Conservation (phyloP, 2,113 vertebrate species). For the zebrafish (Danio rerio) region DNA sequence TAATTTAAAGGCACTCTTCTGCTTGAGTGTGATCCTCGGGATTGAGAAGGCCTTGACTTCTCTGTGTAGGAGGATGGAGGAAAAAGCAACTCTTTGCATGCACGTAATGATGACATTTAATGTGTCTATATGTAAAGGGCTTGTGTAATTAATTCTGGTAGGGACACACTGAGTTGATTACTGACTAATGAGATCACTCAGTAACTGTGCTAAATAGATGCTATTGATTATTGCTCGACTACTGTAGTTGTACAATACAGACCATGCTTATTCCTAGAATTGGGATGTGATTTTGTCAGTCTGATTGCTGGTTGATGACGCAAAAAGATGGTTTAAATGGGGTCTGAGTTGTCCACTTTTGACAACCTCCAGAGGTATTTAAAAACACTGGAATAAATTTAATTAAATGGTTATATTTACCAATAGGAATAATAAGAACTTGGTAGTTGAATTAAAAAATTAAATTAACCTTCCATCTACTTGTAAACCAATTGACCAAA, state of each 20-base stretch:
- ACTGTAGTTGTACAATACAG: neutral
- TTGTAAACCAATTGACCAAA: no score
- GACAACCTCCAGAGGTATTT: no score
- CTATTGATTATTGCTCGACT: neutral
- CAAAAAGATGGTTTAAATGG: no score
- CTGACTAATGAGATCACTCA: neutral
- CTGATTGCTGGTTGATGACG: no score
- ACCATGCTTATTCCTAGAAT: no score
- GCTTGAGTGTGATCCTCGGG: conserved; percentile 63
- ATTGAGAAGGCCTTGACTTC: conserved; percentile 57
- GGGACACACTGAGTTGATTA: conserved; percentile 8
- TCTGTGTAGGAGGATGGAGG: conserved; percentile 30
- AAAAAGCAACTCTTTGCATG: conserved; percentile 3
- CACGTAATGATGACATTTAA: conserved; percentile 28
- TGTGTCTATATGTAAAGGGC: neutral
- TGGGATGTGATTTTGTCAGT: no score
- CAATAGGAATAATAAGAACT: no score
- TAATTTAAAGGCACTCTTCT: conserved; percentile 68
- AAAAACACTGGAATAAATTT: no score
- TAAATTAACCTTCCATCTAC: no score
- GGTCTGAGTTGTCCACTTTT: no score
- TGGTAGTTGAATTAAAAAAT: no score
- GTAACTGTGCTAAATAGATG: conserved; percentile 1
- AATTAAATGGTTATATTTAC: no score
- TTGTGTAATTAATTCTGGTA: conserved; percentile 31